Evolutionary conservation across 2,113 vertebrate species (phyloP), one percentile per base, ranked within the genome.

Genomic region (Onychostruthus taczanowskii): DNA sequence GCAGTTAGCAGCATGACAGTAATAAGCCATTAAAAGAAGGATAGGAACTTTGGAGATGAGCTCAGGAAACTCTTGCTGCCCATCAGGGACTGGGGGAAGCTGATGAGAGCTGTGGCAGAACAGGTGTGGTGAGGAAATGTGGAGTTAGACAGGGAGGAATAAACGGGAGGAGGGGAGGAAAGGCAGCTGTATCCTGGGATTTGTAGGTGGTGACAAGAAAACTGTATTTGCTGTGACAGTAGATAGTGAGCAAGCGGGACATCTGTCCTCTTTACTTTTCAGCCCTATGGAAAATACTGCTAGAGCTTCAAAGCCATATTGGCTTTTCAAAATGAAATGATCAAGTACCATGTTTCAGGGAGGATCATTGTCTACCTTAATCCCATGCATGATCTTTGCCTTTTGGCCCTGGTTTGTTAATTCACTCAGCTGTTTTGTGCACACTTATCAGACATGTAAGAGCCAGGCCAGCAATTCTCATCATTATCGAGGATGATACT

Each of bases 121-220:
- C 89, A 93, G 87, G 64, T 79, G 56, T 75, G 39, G 30, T 77
- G 92, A 83, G 72, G 72, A 95, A 90, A 94, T 74, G 43, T 41
- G 41, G 39, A 80, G 27, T 62, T 83, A 69, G 44, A 70, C 18
- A 11, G 46, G 46, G 66, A 89, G 22, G 58, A 62, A 74, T 82
- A 76, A 91, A 87, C 5, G 41, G 39, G 37, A 92, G 26, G 47
- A 20, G 81, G 89, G 41, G 33, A 80, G 75, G 41, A 79, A 73
- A 89, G 37, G 43, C 87, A 88, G 84, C 58, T 19, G 3, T 78
- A 92, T 89, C 75, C 81, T 81, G 82, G 92, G 79, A 93, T 94
- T 95, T 93, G 90, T 87, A 94, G 90, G 90, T 93, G 93, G 79
- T 96, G 95, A 94, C 79, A 91, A 80, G 91, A 67, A 95, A 91